phyloP scores from a whole-genome alignment of 2,797 vertebrate genomes.

The Myotis vivesi region DNA sequence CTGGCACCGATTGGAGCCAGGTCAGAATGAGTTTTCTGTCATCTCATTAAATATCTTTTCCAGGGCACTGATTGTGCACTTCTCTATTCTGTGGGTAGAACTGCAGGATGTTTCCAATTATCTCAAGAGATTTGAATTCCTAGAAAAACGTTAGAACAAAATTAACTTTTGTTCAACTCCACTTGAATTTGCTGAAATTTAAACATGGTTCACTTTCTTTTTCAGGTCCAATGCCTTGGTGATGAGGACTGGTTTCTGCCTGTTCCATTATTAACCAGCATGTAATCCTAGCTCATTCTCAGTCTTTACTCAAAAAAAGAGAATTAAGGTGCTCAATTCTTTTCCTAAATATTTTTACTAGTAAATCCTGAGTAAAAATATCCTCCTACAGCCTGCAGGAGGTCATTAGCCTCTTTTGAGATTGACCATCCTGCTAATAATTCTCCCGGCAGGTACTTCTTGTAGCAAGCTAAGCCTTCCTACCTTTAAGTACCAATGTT shows the following conservation, averaged over 20 bases:
- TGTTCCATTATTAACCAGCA: conserved; percentile 11
- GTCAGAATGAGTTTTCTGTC: background rate
- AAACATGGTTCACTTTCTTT: background rate
- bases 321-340: conserved; percentile 42
- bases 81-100: background rate
- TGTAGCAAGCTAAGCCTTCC: conserved; percentile 35
- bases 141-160: conserved; percentile 17
- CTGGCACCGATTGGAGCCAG: background rate
- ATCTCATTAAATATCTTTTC: background rate
- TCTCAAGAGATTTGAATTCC: conserved; percentile 35
- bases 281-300: conserved; percentile 25
- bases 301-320: conserved; percentile 38
- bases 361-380: conserved; percentile 35
- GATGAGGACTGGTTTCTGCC: background rate
- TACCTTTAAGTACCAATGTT: background rate
- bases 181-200: conserved; percentile 28
- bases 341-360: conserved; percentile 60
- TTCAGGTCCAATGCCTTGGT: background rate
- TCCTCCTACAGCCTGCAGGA: conserved; percentile 25
- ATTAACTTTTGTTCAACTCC: conserved; percentile 11
- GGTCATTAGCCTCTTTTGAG: conserved; percentile 61
- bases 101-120: background rate
- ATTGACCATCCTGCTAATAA: conserved; percentile 25
- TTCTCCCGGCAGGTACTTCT: conserved; percentile 42
- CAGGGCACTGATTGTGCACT: background rate